A percentile compares a stretch with the other conserved stretches of the same genome.
phyloP scores from a whole-genome alignment of 2,888 invertebrate species.

The Phanerotoma sp. region DNA sequence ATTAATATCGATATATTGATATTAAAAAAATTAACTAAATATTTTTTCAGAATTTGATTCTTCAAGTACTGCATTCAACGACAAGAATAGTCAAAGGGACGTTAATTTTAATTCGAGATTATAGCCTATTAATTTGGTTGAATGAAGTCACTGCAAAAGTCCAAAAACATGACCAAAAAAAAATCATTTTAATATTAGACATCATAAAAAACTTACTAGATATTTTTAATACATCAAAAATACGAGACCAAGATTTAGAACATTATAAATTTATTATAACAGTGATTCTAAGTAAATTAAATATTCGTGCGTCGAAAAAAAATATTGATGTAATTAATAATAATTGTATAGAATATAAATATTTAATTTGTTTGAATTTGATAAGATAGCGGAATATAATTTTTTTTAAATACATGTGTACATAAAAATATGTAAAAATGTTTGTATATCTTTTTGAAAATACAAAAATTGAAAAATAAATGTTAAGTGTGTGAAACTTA shows the following conservation, averaged over 20 bases:
- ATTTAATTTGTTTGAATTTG: not conserved
- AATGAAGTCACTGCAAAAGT: conserved; percentile 49
- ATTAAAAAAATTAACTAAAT: too few species aligned
- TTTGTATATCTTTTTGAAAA: too few species aligned
- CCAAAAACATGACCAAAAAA: conserved; percentile 35
- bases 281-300: not conserved
- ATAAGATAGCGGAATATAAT: not conserved
- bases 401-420: too few species aligned
- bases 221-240: conserved; percentile 30
- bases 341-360: conserved; percentile 2
- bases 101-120: conserved; percentile 66
- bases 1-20: too few species aligned
- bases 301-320: too few species aligned
- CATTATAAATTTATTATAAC: conserved; percentile 8
- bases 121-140: conserved; percentile 75
- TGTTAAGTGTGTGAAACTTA: too few species aligned
- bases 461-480: too few species aligned
- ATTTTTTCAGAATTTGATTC: conserved; percentile 60
- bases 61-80: conserved; percentile 66
- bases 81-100: conserved; percentile 67
- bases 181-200: conserved; percentile 36
- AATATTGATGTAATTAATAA: conserved; percentile 5
- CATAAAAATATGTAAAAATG: too few species aligned
- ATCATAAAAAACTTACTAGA: conserved; percentile 43
- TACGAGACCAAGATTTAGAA: conserved; percentile 16